A percentile compares a stretch with the other conserved stretches of the same genome.
Evolutionary conservation across 2,888 invertebrate species (phyloP).

Genomic region (Automeris io): DNA sequence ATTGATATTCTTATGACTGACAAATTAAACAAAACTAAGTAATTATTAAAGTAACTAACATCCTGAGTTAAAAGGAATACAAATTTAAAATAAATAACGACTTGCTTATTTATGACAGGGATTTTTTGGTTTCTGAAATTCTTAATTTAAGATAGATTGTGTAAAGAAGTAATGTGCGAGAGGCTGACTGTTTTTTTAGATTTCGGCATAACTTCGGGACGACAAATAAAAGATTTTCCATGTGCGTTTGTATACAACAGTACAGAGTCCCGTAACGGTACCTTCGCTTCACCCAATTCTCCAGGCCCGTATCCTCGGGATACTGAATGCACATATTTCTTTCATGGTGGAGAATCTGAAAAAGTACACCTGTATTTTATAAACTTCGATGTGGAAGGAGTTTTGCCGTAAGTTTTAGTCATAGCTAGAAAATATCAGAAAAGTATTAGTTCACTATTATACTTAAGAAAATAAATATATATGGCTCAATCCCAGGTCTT

Average conservation of each 20-base stretch:
- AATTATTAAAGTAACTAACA: too few species aligned
- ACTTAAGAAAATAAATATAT: too few species aligned
- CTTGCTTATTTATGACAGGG: too few species aligned
- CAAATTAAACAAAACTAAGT: too few species aligned
- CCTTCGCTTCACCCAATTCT: slow-evolving; percentile 92
- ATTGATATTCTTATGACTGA: too few species aligned
- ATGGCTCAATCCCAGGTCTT: too few species aligned
- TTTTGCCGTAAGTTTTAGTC: slow-evolving; percentile 89
- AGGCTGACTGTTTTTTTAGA: slow-evolving; percentile 74
- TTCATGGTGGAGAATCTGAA: slow-evolving; percentile 87
- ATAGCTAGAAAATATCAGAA: too few species aligned
- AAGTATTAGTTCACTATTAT: too few species aligned
- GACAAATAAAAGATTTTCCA: slow-evolving; percentile 84
- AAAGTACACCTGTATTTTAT: slow-evolving; percentile 90
- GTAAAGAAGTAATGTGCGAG: not conserved
- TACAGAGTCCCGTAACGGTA: slow-evolving; percentile 85
- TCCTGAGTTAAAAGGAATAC: too few species aligned
- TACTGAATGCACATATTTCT: slow-evolving; percentile 94
- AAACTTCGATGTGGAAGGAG: slow-evolving; percentile 96
- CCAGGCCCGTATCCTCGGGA: slow-evolving; percentile 93
- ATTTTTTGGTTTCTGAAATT: not conserved
- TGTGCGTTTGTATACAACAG: slow-evolving; percentile 95
- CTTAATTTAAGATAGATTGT: not conserved
- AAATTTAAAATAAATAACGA: too few species aligned
- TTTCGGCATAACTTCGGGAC: slow-evolving; percentile 90